These are phyloP conservation scores for Chrysopilus asiliformis DNA, from an alignment of 2,888 invertebrate species.

Conservation along the genomic window DNA sequence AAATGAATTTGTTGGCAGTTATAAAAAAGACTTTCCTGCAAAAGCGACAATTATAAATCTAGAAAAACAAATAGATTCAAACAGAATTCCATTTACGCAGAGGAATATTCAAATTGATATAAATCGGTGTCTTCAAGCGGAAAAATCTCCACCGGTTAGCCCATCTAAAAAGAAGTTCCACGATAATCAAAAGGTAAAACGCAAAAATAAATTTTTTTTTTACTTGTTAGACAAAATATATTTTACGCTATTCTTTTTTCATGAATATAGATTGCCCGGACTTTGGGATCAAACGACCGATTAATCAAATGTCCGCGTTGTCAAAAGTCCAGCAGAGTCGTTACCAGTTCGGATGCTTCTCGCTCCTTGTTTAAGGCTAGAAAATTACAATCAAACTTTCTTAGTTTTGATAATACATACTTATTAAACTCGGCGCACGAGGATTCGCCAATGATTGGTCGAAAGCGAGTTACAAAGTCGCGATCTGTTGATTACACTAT, in stretches of 20 bases:
- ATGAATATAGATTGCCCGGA: constrained; percentile 10
- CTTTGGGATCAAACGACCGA: constrained; percentile 9
- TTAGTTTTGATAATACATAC: constrained; percentile 2
- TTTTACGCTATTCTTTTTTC: not conserved
- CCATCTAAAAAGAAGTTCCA: constrained; percentile 15
- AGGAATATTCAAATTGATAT: constrained; percentile 5
- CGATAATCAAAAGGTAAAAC: constrained; percentile 16
- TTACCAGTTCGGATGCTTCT: constrained; percentile 3
- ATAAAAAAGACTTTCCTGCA: not conserved
- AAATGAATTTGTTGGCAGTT: constrained; percentile 4
- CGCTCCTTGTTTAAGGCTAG: too few relatives aligned
- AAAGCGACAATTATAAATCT: not conserved
- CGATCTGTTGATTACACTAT: constrained; percentile 9
- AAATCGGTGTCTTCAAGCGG: constrained; percentile 4
- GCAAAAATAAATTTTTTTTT: too few relatives aligned
- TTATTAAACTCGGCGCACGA: not conserved
- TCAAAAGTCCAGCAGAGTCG: constrained; percentile 14
- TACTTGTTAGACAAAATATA: not conserved
- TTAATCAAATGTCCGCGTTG: constrained; percentile 14
- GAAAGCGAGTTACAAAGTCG: constrained; percentile 8
- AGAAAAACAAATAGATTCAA: not conserved
- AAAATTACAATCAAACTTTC: not conserved
- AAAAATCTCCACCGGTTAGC: constrained; percentile 15
- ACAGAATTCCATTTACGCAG: constrained; percentile 9
- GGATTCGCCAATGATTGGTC: constrained; percentile 5